These are phyloP conservation scores for Sphaerophoria taeniata DNA, from an alignment of 2,888 invertebrate genomes.

Conservation along the genomic window DNA sequence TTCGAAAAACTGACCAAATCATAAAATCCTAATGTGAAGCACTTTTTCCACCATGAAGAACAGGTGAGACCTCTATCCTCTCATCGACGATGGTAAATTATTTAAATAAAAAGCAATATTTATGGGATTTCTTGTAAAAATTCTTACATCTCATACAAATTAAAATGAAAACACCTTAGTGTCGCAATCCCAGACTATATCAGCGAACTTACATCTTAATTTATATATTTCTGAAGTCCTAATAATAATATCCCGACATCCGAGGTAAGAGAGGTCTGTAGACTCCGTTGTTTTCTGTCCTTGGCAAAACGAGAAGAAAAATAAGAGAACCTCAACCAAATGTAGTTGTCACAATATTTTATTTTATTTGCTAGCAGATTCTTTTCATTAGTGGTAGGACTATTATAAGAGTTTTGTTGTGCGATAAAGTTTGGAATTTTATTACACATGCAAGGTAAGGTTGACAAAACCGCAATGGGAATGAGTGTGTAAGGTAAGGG, in stretches of 20 bases:
- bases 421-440: conserved; percentile 28
- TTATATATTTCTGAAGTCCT: conserved; percentile 38
- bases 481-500: neutral
- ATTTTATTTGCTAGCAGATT: conserved; percentile 28
- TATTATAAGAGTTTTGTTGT: conserved; percentile 31
- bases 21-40: conserved; percentile 14
- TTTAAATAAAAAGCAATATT: conserved; percentile 38
- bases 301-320: no score
- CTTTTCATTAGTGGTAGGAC: conserved; percentile 33
- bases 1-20: neutral
- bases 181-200: conserved; percentile 14
- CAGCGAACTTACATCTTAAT: conserved; percentile 48
- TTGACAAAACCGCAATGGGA: neutral
- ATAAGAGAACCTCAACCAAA: conserved; percentile 5
- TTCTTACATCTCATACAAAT: conserved; percentile 46
- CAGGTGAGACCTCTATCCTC: neutral
- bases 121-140: conserved; percentile 29
- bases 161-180: conserved; percentile 45
- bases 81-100: neutral
- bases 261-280: no score
- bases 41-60: neutral
- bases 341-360: conserved; percentile 44
- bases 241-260: conserved; percentile 32
- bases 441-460: conserved; percentile 31
- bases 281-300: no score